Conservation (phyloP, 2,888 invertebrate species). For the Cheiracanthium punctorium region DNA sequence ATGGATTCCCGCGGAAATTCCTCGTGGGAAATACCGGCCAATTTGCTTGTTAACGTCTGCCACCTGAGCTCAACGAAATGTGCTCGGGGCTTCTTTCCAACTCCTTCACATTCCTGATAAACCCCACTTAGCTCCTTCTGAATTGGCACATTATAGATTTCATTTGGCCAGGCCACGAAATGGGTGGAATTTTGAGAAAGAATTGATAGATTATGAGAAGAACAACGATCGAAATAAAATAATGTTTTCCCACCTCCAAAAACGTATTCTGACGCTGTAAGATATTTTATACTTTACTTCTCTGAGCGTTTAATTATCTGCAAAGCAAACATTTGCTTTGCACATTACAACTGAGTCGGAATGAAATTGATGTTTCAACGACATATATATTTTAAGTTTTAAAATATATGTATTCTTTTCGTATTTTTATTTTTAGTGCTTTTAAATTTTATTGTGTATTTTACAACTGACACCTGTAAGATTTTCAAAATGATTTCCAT, state of each 20-base stretch:
- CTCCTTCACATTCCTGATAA: neutral
- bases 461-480: too few species aligned
- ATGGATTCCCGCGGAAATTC: neutral
- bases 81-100: slow-evolving; percentile 44
- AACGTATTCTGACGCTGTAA: too few species aligned
- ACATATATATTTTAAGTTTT: too few species aligned
- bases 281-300: too few species aligned
- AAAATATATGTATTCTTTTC: too few species aligned
- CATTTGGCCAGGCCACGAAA: neutral
- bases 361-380: too few species aligned
- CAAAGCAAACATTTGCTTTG: too few species aligned
- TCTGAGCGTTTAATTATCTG: too few species aligned
- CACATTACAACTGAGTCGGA: too few species aligned
- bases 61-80: slow-evolving; percentile 61
- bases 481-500: too few species aligned
- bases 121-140: neutral
- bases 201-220: neutral
- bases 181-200: neutral
- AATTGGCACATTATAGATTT: neutral
- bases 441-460: too few species aligned
- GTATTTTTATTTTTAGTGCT: too few species aligned
- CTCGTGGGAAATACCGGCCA: slow-evolving; percentile 16
- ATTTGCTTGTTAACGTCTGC: slow-evolving; percentile 66
- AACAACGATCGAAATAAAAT: neutral
- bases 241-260: neutral